Evolutionary conservation across 1,140 invertebrate species (phyloP).

Genomic region (Rhopalosiphum maidis): DNA sequence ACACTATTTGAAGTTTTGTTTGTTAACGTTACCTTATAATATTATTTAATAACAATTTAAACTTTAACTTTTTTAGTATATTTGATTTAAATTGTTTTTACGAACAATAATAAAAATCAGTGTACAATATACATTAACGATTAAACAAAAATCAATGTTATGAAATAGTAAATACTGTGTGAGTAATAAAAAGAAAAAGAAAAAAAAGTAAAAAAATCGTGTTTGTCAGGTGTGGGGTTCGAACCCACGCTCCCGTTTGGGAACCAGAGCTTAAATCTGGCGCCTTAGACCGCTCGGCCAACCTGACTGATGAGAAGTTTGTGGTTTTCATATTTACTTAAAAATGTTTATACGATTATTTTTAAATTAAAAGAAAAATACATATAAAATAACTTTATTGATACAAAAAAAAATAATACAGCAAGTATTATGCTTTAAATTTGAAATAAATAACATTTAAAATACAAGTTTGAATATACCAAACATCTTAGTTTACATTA

Average conservation of each 20-base stretch:
- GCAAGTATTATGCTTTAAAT: neutral
- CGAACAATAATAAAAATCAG: no score
- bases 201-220: neutral
- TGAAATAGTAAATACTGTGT: no score
- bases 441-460: neutral
- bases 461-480: neutral
- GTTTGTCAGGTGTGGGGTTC: slow-evolving; percentile 75
- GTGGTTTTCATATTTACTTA: neutral
- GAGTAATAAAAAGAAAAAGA: no score
- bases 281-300: slow-evolving; percentile 77
- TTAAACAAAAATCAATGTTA: no score
- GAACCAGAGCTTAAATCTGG: slow-evolving; percentile 79
- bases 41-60: no score
- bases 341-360: neutral
- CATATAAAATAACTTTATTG: no score
- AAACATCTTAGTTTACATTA: no score
- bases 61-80: no score
- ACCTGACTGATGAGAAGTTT: slow-evolving; percentile 62
- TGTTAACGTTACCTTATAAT: no score
- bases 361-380: neutral
- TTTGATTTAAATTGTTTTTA: no score
- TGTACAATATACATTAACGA: no score
- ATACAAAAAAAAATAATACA: neutral
- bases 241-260: slow-evolving; percentile 75
- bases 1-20: no score